phyloP scores from a whole-genome alignment of 2,113 vertebrate species.

The Tenebrosternarchus preto region DNA sequence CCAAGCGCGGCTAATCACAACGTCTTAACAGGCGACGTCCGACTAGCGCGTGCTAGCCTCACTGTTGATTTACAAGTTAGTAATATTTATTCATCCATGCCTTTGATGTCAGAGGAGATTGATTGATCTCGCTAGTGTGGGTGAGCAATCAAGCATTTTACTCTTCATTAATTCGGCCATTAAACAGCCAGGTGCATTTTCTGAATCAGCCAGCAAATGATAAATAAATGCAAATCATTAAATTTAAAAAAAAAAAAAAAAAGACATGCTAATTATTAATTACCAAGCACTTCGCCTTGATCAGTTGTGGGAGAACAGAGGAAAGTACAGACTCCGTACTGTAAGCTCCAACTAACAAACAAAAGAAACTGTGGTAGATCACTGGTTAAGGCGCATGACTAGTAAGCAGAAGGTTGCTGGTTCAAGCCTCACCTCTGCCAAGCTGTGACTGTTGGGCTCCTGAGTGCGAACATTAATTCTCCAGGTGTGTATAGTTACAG shows the following conservation, averaged over 20 bases:
- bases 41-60: slow-evolving; percentile 31
- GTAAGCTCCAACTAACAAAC: not conserved
- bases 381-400: no score
- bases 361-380: no score
- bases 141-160: slow-evolving; percentile 15
- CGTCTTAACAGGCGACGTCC: slow-evolving; percentile 26
- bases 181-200: not conserved
- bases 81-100: slow-evolving; percentile 27
- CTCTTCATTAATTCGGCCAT: slow-evolving; percentile 17
- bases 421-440: no score
- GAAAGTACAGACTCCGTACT: no score
- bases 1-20: slow-evolving; percentile 31
- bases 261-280: not conserved
- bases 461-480: no score
- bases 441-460: no score
- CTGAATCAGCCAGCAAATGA: not conserved
- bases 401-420: no score
- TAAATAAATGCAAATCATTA: not conserved
- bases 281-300: not conserved
- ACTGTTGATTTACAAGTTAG: slow-evolving; percentile 33
- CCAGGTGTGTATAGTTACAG: no score
- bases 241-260: no score
- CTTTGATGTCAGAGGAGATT: slow-evolving; percentile 47
- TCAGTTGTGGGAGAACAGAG: not conserved
- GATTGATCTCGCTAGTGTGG: slow-evolving; percentile 40